phyloP scores from a whole-genome alignment of 2,888 invertebrate genomes.

The Apamea anceps region DNA sequence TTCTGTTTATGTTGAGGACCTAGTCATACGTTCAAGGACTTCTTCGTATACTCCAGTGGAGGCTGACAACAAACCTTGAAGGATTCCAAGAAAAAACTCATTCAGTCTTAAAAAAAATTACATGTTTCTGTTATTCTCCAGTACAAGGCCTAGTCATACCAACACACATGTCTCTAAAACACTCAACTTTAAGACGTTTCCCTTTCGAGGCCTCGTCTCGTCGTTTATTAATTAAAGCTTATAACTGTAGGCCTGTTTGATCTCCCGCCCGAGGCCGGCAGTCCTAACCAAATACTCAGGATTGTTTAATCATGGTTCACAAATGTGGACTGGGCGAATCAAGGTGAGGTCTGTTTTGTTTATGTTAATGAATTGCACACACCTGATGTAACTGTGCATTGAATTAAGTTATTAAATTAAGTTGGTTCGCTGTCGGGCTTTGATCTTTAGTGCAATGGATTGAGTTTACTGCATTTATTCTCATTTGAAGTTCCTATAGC shows the following conservation, averaged over 20 bases:
- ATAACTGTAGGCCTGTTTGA: constrained; percentile 48
- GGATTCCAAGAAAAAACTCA: constrained; percentile 1
- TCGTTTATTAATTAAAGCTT: constrained; percentile 56
- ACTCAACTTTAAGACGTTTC: constrained; percentile 33
- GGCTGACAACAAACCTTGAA: neutral
- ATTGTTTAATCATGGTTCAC: constrained; percentile 62
- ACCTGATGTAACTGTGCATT: constrained; percentile 34
- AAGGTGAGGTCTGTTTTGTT: constrained; percentile 58
- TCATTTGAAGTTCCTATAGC: neutral
- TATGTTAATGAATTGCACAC: constrained; percentile 58
- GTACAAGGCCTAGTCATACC: neutral
- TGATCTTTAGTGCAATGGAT: neutral
- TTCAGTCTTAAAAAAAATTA: neutral
- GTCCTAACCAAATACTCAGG: constrained; percentile 66
- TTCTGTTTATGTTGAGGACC: neutral
- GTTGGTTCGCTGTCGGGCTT: neutral
- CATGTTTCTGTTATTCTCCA: neutral
- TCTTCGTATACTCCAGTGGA: constrained; percentile 4
- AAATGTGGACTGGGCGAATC: constrained; percentile 53
- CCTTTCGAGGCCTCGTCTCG: constrained; percentile 9
- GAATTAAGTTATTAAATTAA: constrained; percentile 36
- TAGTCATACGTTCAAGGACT: neutral
- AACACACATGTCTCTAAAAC: constrained; percentile 14
- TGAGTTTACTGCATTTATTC: neutral
- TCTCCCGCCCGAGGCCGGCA: constrained; percentile 29